These are phyloP conservation scores for Hoplodrina blanda DNA, from an alignment of 2,888 invertebrate species.

Conservation along the genomic window DNA sequence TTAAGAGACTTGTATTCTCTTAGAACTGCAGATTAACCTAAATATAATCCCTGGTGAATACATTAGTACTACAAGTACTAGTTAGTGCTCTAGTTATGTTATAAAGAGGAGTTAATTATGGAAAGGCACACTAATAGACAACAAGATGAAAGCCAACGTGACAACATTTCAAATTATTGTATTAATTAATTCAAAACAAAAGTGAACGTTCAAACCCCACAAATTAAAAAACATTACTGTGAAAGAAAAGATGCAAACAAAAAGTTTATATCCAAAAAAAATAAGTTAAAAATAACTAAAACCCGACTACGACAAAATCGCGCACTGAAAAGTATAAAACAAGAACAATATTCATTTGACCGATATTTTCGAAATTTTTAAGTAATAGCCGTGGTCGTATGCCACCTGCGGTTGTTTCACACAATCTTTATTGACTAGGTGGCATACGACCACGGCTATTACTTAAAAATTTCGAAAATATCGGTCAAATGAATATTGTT, in stretches of 20 bases:
- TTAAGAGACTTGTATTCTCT: conserved; percentile 6
- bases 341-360: no score
- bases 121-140: background rate
- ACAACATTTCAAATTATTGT: background rate
- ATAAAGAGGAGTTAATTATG: conserved; percentile 1
- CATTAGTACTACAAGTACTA: conserved; percentile 11
- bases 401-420: no score
- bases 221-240: background rate
- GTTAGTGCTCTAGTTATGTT: conserved; percentile 6
- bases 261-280: background rate
- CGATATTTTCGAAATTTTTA: no score
- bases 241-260: background rate
- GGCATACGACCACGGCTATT: no score
- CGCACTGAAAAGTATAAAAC: no score
- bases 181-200: background rate
- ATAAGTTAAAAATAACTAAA: no score
- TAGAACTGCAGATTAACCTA: conserved; percentile 12
- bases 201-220: conserved; percentile 4
- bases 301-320: no score
- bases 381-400: no score
- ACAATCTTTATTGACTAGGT: no score
- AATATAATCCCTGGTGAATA: conserved; percentile 23
- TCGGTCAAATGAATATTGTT: no score
- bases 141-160: background rate
- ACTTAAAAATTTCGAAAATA: no score